phyloP scores from a whole-genome alignment of 2,888 invertebrate species.

The Neoaliturus tenellus region DNA sequence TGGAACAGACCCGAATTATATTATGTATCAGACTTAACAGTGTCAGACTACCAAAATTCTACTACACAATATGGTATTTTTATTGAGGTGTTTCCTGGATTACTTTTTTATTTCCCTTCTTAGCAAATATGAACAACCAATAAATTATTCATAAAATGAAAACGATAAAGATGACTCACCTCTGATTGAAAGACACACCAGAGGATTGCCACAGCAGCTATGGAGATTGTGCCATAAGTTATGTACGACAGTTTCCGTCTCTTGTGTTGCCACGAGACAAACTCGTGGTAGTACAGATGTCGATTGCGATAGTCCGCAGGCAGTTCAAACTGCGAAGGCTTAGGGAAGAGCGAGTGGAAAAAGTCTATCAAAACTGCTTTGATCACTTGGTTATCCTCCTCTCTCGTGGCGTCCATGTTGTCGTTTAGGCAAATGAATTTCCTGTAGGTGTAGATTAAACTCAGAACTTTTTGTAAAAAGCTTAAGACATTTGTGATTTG shows the following conservation, averaged over 20 bases:
- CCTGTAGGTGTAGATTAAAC: slow-evolving; percentile 74
- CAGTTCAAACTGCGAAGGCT: slow-evolving; percentile 83
- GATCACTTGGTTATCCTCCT: slow-evolving; percentile 79
- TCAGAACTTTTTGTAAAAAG: no score
- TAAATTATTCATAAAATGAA: no score
- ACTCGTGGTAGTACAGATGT: slow-evolving; percentile 71
- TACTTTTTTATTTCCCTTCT: no score
- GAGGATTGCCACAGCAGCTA: not conserved
- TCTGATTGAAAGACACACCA: slow-evolving; percentile 16
- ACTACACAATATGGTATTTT: no score
- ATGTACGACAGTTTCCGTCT: not conserved
- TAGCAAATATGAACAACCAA: no score
- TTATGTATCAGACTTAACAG: no score
- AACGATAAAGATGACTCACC: not conserved
- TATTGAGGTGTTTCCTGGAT: no score
- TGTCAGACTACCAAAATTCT: no score
- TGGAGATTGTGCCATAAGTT: not conserved
- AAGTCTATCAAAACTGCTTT: slow-evolving; percentile 84
- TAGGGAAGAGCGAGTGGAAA: slow-evolving; percentile 84
- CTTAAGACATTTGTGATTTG: no score
- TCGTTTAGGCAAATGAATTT: slow-evolving; percentile 91
- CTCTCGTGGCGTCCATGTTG: slow-evolving; percentile 79
- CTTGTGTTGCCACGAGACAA: slow-evolving; percentile 53
- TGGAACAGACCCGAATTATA: no score
- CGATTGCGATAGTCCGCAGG: slow-evolving; percentile 82